Evolutionary conservation across 1,140 invertebrate genomes (phyloP), one percentile per base, ranked within the genome.

Genomic region (Calliphora vicina): DNA sequence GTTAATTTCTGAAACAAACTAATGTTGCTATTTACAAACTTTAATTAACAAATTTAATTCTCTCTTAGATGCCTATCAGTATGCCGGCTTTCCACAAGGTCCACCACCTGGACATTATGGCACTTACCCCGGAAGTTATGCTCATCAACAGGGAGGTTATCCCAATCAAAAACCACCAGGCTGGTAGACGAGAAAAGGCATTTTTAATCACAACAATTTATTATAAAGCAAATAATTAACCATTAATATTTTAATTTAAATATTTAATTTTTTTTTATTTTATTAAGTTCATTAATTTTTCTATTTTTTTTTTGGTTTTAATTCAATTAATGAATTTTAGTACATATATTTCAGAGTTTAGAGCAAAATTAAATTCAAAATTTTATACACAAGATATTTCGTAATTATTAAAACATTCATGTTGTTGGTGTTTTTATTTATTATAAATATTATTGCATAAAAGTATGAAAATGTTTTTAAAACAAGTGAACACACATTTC

Each of bases 81-180:
- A 92, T 83, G 82, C 85, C 27, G 91, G 90, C 15, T 91, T 91
- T 50, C 91, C 91, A 12, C 91, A 91, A 84, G 90, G 86, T n/a
- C 89, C 88, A 0, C 82, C 85, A 50, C 89, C 88, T 20, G 87
- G 87, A 4, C 86, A 87, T 42, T 91, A 91, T 85, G 90, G 90
- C 29, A 91, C 90, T 12, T 91, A 91, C 81, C 90, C 90, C 10
- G 91, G 91, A 29, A 88, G 84, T 82, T 92, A 87, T 82, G 92
- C 91, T 23, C 84, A 92, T 67, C 91, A 92, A 81, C 90, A 90
- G 35, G 92, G 92, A n/a, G 88, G 88, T 35, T 91, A 89, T 76
- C 87, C 88, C 42, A 89, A 91, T 67, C 88, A 90, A 80, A 89
- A 89, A 76, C 90, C 91, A 43, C 90, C 90, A 9, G 91, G 89